Evolutionary conservation across 2,888 invertebrate species (phyloP).

Genomic region (Himalopsyche tibetana): DNA sequence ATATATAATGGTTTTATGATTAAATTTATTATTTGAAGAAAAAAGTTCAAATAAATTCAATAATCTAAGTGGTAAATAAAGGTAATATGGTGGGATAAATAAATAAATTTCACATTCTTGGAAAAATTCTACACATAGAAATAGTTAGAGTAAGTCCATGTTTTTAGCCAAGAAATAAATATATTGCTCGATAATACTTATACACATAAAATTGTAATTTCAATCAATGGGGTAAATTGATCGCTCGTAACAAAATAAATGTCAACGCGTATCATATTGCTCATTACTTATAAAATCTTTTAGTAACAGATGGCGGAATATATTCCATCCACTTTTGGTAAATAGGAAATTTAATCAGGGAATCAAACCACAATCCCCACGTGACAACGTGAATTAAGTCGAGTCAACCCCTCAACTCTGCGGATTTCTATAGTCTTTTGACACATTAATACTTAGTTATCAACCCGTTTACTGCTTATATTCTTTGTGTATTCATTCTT

Average conservation of each 20-base stretch:
- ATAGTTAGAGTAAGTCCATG: too few relatives aligned
- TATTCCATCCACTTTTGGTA: constrained; percentile 57
- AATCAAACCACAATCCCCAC: constrained; percentile 60
- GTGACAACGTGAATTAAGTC: constrained; percentile 62
- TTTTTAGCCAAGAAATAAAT: too few relatives aligned
- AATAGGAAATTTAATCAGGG: constrained; percentile 65
- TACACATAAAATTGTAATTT: neutral
- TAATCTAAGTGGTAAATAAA: too few relatives aligned
- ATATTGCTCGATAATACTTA: neutral
- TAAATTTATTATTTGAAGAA: too few relatives aligned
- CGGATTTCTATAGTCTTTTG: constrained; percentile 5
- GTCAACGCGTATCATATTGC: constrained; percentile 59
- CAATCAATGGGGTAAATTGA: constrained; percentile 5
- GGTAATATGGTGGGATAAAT: too few relatives aligned
- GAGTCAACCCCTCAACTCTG: neutral
- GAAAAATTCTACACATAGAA: too few relatives aligned
- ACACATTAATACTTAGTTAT: neutral
- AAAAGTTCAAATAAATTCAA: too few relatives aligned
- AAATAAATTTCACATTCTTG: too few relatives aligned
- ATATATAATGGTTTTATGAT: too few relatives aligned
- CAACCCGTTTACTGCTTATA: neutral
- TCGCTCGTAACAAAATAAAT: constrained; percentile 36
- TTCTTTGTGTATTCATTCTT: too few relatives aligned
- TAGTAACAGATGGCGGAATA: constrained; percentile 62
- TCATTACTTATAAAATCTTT: constrained; percentile 64